Evolutionary conservation across 2,888 invertebrate genomes (phyloP).

Genomic region (Timema cristinae): DNA sequence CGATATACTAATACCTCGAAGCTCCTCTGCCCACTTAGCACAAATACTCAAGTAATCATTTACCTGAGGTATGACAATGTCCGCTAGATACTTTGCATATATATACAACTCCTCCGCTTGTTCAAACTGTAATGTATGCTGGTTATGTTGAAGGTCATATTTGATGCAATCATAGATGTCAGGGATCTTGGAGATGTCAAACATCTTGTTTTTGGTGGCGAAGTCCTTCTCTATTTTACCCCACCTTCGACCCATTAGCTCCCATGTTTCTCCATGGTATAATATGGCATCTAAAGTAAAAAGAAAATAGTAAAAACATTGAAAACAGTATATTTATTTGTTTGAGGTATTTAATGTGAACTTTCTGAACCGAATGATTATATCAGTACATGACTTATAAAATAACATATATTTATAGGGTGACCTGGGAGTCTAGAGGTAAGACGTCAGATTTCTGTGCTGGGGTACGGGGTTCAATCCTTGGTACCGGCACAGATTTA

Average conservation of each 20-base stretch:
- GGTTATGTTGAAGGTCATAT: slow-evolving; percentile 97
- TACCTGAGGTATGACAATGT: slow-evolving; percentile 97
- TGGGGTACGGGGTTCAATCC: no score
- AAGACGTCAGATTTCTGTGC: no score
- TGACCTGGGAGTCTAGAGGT: no score
- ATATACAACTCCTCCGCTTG: slow-evolving; percentile 90
- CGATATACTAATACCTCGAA: neutral
- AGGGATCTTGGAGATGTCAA: slow-evolving; percentile 98
- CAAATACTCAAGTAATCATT: neutral
- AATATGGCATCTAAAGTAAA: slow-evolving; percentile 70
- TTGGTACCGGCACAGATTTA: no score
- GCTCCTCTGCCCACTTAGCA: neutral
- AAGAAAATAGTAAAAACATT: slow-evolving; percentile 11
- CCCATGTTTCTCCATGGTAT: slow-evolving; percentile 99
- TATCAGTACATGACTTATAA: no score
- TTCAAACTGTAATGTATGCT: slow-evolving; percentile 88
- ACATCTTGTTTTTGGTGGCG: slow-evolving; percentile 84
- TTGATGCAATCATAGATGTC: slow-evolving; percentile 99
- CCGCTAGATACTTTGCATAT: slow-evolving; percentile 94
- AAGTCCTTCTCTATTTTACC: slow-evolving; percentile 98
- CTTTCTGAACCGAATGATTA: no score
- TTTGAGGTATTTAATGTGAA: no score
- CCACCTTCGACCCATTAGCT: slow-evolving; percentile 95
- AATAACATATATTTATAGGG: no score
- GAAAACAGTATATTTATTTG: no score